These are phyloP conservation scores for Phragmatobia fuliginosa DNA, from an alignment of 2,888 invertebrate species.

Conservation along the genomic window DNA sequence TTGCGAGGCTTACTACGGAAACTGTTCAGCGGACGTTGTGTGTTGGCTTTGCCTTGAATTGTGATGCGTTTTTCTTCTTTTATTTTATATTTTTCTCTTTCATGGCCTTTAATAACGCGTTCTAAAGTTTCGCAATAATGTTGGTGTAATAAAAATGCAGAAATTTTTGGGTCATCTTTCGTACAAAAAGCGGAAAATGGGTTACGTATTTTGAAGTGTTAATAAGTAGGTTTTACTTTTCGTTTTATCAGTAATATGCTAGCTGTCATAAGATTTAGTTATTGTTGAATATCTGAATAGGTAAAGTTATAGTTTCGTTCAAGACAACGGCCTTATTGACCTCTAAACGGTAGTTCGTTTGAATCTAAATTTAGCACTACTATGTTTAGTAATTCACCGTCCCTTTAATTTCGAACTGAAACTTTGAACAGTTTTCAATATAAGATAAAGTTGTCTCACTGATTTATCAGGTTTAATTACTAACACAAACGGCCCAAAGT, in stretches of 20 bases:
- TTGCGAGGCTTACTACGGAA: conserved; percentile 53
- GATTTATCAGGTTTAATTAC: conserved; percentile 43
- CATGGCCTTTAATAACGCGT: conserved; percentile 50
- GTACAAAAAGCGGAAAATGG: conserved; percentile 25
- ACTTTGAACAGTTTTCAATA: background rate
- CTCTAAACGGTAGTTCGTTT: background rate
- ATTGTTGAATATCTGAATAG: background rate
- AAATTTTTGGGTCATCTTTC: conserved; percentile 34
- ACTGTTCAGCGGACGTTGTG: conserved; percentile 53
- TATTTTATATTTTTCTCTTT: conserved; percentile 47
- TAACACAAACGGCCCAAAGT: conserved; percentile 29
- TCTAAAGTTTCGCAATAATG: conserved; percentile 53
- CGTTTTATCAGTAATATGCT: background rate
- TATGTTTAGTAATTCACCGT: background rate
- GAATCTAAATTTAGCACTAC: background rate
- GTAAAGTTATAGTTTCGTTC: background rate
- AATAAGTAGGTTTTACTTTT: conserved; percentile 14
- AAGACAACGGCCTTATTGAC: background rate
- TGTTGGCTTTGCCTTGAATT: conserved; percentile 46
- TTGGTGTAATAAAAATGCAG: conserved; percentile 46
- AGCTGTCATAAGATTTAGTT: background rate
- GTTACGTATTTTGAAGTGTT: conserved; percentile 25
- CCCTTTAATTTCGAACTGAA: background rate
- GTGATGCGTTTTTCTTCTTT: conserved; percentile 46
- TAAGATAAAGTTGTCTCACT: background rate